Evolutionary conservation across 1,140 invertebrate species (phyloP).

Genomic region (Tenebrio molitor): DNA sequence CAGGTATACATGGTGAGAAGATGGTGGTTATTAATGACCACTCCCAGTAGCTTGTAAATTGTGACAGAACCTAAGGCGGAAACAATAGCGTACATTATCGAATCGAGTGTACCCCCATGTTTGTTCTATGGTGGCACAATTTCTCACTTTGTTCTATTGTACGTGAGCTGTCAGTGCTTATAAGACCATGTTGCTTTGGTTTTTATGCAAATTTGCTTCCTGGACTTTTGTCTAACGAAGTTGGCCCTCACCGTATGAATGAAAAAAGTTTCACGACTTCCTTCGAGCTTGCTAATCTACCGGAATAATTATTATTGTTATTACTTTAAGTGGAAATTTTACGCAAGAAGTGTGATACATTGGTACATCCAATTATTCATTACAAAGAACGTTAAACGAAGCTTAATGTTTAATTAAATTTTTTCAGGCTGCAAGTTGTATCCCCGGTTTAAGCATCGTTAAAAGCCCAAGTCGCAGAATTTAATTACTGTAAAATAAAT

Average conservation of each 20-base stretch:
- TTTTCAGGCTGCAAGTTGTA: too few species aligned
- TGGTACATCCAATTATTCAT: too few species aligned
- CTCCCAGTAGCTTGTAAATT: constrained; percentile 18
- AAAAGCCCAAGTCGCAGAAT: too few species aligned
- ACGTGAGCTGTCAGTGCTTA: constrained; percentile 11
- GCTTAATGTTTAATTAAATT: too few species aligned
- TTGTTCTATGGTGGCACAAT: constrained; percentile 5
- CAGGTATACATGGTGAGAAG: constrained; percentile 13
- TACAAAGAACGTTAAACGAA: too few species aligned
- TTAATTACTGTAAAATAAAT: too few species aligned
- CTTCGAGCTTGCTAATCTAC: neutral
- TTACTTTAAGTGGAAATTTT: neutral
- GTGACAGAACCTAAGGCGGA: constrained; percentile 26
- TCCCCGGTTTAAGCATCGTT: too few species aligned
- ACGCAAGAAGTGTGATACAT: too few species aligned
- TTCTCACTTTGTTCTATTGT: constrained; percentile 35
- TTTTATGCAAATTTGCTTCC: constrained; percentile 34
- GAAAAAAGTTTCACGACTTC: neutral
- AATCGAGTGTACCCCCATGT: constrained; percentile 34
- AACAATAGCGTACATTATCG: constrained; percentile 31
- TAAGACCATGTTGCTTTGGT: constrained; percentile 12
- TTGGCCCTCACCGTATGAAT: neutral
- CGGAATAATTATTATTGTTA: neutral
- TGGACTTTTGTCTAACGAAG: constrained; percentile 1
- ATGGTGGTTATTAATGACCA: constrained; percentile 36